A percentile compares a stretch with the other conserved stretches of the same genome.
Conservation (phyloP, 2,113 vertebrate genomes). For the Tapirus terrestris region DNA sequence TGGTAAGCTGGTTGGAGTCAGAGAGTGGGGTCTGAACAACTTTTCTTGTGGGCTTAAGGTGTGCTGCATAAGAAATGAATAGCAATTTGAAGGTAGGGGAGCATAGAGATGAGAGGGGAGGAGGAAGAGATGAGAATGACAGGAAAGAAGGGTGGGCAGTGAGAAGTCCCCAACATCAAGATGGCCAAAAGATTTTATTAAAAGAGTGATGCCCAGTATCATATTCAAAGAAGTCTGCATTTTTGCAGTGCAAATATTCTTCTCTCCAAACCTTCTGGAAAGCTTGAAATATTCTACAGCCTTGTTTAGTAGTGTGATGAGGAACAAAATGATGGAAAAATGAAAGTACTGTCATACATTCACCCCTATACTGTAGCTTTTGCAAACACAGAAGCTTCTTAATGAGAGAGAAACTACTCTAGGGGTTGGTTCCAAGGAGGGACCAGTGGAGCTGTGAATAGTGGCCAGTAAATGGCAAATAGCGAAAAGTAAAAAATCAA, state of each 20-base stretch:
- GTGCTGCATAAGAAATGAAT: background rate
- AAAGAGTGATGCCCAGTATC: background rate
- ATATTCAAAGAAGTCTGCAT: conserved; percentile 11
- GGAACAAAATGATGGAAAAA: background rate
- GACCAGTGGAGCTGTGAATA: background rate
- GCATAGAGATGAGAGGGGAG: background rate
- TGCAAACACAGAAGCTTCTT: background rate
- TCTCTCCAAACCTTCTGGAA: background rate
- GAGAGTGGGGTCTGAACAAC: background rate
- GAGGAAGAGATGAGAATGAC: background rate
- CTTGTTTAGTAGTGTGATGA: background rate
- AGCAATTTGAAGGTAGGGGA: background rate
- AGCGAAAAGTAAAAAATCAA: conserved; percentile 18
- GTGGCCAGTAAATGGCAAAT: background rate
- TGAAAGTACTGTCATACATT: background rate
- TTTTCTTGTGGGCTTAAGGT: background rate
- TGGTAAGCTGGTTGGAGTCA: background rate
- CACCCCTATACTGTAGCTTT: background rate
- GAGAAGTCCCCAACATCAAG: background rate
- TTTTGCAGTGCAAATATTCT: conserved; percentile 10
- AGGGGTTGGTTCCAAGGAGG: background rate
- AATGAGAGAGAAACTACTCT: background rate
- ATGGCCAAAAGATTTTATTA: background rate
- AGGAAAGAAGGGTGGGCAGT: background rate
- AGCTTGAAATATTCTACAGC: background rate